Conservation (phyloP, 2,888 invertebrate species). For the Alloscopus bannaensis region DNA sequence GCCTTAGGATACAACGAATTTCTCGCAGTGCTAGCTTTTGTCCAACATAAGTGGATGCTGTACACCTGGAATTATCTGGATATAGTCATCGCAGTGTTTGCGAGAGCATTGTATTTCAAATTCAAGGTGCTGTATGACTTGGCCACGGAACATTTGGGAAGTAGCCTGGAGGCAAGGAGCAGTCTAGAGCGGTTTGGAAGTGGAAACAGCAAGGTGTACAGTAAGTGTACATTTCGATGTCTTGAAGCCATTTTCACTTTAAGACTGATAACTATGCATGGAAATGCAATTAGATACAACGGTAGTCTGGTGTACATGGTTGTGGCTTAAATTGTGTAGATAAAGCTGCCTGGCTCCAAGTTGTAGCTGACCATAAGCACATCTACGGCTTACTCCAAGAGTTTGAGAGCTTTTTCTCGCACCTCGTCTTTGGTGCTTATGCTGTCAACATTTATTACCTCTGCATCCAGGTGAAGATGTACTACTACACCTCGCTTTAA, state of each 20-base stretch:
- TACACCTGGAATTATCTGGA: slow-evolving; percentile 64
- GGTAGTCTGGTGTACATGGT: too few species aligned
- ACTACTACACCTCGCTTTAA: slow-evolving; percentile 45
- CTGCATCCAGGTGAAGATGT: slow-evolving; percentile 53
- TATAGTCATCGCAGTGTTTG: slow-evolving; percentile 55
- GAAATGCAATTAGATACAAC: too few species aligned
- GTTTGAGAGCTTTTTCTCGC: slow-evolving; percentile 51
- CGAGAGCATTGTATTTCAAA: slow-evolving; percentile 59
- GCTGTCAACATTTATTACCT: slow-evolving; percentile 48
- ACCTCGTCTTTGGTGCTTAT: slow-evolving; percentile 37
- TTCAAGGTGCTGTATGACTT: slow-evolving; percentile 51
- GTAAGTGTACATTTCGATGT: too few species aligned
- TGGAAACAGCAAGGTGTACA: too few species aligned
- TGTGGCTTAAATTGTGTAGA: slow-evolving; percentile 30
- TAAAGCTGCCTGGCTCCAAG: slow-evolving; percentile 37
- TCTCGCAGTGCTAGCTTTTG: slow-evolving; percentile 41
- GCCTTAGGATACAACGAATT: slow-evolving; percentile 46
- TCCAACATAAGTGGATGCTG: slow-evolving; percentile 49
- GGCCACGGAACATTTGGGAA: slow-evolving; percentile 27
- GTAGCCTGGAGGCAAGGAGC: too few species aligned
- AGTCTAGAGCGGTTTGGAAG: too few species aligned
- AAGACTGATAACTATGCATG: too few species aligned
- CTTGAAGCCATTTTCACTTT: too few species aligned
- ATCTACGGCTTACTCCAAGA: slow-evolving; percentile 37
- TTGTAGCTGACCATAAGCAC: slow-evolving; percentile 45